These are phyloP conservation scores for Torymus texanus DNA, from an alignment of 2,888 invertebrate genomes.

Conservation along the genomic window DNA sequence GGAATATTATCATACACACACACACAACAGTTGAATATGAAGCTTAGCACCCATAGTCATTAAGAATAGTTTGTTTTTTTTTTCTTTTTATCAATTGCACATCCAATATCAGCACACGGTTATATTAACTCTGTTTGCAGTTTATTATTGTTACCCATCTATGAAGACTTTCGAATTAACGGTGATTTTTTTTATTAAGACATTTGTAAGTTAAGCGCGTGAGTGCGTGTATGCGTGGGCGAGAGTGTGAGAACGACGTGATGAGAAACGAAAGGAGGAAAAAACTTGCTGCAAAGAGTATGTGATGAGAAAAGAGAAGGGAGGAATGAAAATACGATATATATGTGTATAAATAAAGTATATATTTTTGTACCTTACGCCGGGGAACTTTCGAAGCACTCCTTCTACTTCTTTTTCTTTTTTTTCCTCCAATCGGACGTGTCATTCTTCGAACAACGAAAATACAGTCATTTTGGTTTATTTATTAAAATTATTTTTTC, in stretches of 20 bases:
- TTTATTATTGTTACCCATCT: constrained; percentile 55
- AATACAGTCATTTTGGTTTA: background rate
- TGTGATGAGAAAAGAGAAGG: constrained; percentile 56
- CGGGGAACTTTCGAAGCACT: constrained; percentile 55
- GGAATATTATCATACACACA: constrained; percentile 28
- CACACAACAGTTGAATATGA: constrained; percentile 22
- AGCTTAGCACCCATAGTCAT: constrained; percentile 51
- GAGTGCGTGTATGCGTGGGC: constrained; percentile 50
- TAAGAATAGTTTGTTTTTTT: constrained; percentile 47
- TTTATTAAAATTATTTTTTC: constrained; percentile 1
- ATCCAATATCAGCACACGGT: constrained; percentile 28
- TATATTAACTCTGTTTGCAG: constrained; percentile 49
- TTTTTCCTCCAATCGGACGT: constrained; percentile 5
- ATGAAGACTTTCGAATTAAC: constrained; percentile 50
- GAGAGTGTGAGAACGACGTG: constrained; percentile 45
- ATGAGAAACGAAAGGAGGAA: constrained; percentile 3
- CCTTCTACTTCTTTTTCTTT: constrained; percentile 10
- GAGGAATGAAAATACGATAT: constrained; percentile 56
- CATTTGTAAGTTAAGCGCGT: constrained; percentile 51
- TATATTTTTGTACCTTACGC: constrained; percentile 65
- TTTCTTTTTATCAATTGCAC: constrained; percentile 11
- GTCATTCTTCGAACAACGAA: constrained; percentile 17
- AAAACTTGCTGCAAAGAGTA: constrained; percentile 12
- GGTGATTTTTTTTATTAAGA: constrained; percentile 47
- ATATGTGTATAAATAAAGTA: constrained; percentile 55